Conservation (phyloP, 2,113 vertebrate genomes). For the Elachura formosa region DNA sequence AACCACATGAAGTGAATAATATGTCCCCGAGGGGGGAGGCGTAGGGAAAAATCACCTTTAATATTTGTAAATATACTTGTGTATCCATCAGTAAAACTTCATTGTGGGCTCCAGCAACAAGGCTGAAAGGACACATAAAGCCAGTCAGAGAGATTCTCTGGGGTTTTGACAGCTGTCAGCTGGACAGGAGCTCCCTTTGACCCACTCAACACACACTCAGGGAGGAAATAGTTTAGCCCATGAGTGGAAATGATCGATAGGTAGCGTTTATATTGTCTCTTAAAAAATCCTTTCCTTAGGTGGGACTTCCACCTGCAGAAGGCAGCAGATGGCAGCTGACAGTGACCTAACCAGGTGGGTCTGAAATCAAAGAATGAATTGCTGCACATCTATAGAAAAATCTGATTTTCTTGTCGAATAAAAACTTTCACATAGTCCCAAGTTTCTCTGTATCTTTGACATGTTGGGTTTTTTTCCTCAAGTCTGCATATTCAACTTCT, state of each 20-base stretch:
- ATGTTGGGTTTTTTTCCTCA: neutral
- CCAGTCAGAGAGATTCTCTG: neutral
- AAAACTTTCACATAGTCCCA: neutral
- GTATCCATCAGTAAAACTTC: neutral
- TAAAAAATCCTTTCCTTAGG: neutral
- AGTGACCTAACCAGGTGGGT: neutral
- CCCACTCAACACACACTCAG: neutral
- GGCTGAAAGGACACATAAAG: neutral
- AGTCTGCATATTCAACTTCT: neutral
- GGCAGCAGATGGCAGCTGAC: neutral
- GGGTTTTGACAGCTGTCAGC: neutral
- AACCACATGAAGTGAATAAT: neutral
- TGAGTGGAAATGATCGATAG: neutral
- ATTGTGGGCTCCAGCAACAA: neutral
- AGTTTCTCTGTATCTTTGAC: neutral
- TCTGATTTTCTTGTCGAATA: neutral
- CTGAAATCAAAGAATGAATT: neutral
- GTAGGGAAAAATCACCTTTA: neutral
- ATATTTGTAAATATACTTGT: neutral
- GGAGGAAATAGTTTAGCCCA: neutral
- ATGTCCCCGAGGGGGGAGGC: accelerated
- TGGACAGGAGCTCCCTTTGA: neutral
- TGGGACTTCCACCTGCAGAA: neutral
- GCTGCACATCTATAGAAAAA: neutral
- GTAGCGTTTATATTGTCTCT: neutral